Conservation (phyloP, 2,797 vertebrate species). For the Momotus momota region DNA sequence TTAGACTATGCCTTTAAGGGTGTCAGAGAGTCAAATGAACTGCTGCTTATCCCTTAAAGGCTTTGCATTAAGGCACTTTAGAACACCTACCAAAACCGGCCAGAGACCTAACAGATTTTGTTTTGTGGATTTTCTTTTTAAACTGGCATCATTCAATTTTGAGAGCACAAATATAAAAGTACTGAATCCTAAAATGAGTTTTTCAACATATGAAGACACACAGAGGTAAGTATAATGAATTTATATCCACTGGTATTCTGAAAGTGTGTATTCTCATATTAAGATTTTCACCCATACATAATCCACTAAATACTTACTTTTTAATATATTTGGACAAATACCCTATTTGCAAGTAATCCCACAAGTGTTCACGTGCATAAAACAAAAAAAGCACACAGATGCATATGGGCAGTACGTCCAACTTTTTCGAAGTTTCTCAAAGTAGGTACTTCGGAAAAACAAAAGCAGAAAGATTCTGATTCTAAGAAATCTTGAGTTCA, state of each 20-base stretch:
- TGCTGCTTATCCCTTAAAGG: background rate
- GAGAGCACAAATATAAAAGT: background rate
- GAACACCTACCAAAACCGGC: background rate
- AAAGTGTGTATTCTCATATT: background rate
- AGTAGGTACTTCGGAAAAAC: background rate
- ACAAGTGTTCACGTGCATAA: background rate
- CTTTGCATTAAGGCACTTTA: background rate
- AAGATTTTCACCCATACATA: background rate
- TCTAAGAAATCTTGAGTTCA: background rate
- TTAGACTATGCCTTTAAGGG: background rate
- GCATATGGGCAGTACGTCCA: background rate
- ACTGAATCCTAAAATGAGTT: background rate
- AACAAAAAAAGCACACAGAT: background rate
- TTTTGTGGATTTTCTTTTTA: background rate
- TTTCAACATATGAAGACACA: background rate
- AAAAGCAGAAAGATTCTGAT: background rate
- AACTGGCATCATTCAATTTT: background rate
- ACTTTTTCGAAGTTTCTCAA: background rate
- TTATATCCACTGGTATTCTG: background rate
- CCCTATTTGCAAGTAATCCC: background rate
- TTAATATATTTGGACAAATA: background rate
- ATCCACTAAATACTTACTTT: background rate
- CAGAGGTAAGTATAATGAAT: background rate
- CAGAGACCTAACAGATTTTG: background rate
- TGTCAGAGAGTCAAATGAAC: background rate